Percentiles rank a stretch among this genome's conserved stretches.
Conservation (phyloP, 2,113 vertebrate genomes). For the Falco punctatus region DNA sequence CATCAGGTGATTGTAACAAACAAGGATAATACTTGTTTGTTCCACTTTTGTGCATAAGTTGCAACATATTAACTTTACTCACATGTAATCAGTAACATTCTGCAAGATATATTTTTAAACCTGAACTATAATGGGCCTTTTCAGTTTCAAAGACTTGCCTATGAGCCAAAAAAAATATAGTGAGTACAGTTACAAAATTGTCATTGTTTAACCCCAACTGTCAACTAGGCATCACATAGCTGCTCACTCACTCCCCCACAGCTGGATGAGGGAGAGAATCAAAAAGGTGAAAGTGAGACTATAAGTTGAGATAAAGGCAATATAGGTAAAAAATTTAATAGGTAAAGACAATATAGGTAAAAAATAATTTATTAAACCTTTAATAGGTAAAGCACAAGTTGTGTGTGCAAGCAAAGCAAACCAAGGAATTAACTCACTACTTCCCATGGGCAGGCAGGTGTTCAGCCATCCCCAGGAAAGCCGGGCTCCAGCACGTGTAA, state of each 20-base stretch:
- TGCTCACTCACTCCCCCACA: no score
- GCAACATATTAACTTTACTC: background rate
- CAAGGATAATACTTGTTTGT: background rate
- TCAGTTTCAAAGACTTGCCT: background rate
- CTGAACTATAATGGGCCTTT: background rate
- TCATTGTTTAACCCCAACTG: fast-evolving
- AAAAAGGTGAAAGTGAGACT: background rate
- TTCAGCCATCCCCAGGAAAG: no score
- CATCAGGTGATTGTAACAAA: background rate
- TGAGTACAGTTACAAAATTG: background rate
- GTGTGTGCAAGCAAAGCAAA: no score
- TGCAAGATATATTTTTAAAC: background rate
- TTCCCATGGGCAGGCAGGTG: no score
- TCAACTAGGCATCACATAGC: no score
- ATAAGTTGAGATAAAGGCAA: background rate
- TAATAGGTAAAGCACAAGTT: no score
- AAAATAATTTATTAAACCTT: no score
- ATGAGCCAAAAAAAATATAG: background rate
- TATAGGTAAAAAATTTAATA: background rate
- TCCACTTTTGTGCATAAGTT: background rate
- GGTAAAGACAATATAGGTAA: background rate
- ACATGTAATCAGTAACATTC: background rate
- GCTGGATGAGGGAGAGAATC: no score
- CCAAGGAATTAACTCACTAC: no score
- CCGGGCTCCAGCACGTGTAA: no score